Evolutionary conservation across 2,113 vertebrate species (phyloP), one percentile per base, ranked within the genome.

Genomic region (Psammodynastes pulverulentus): DNA sequence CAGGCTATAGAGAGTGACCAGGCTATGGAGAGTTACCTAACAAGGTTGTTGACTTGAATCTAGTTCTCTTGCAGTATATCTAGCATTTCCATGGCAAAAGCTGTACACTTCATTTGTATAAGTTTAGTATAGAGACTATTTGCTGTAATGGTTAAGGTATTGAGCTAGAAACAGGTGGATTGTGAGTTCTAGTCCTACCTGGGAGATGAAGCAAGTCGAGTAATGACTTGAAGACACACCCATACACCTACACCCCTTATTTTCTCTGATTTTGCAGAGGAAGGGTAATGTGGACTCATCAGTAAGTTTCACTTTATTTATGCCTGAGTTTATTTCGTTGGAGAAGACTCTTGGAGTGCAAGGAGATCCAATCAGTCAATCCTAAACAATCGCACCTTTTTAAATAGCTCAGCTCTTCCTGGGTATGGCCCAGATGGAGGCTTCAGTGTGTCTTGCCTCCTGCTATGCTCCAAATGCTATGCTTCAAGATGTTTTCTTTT

Each of bases 401-500:
- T 10, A 5, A 26, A 43, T 49, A 51, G 19, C 45, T 43, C 24
- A 45, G 48, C 24, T 51, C 46, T 23, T 43, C 62, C 91, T 21
- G 5, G 88, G 88, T 79, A 93, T 51, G 56, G 91, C 86, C 67
- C 89, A 94, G 93, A 95, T 92, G 91, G 89, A n/a, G 86, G 93
- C 84, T 87, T 48, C 91, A 89, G 53, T 10, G 49, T 15, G 21
- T 26, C 58, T 9, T 53, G 48, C 58, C 87, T 94, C 88, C 91
- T 92, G 89, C 92, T 94, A 39, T 52, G 93, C 93, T 95, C 93
- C 79, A 87, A 92, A 93, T 87, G 87, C 62, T 67, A n/a, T 0
- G 87, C 24, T 67, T 67, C 29, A 15, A 91, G 90, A 92, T 88
- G 24, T 2, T 91, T 49, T 48, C 86, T 92, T 93, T 48, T 48